Evolutionary conservation across 1,140 invertebrate genomes (phyloP), one percentile per base, ranked within the genome.

Genomic region (Halictus rubicundus): DNA sequence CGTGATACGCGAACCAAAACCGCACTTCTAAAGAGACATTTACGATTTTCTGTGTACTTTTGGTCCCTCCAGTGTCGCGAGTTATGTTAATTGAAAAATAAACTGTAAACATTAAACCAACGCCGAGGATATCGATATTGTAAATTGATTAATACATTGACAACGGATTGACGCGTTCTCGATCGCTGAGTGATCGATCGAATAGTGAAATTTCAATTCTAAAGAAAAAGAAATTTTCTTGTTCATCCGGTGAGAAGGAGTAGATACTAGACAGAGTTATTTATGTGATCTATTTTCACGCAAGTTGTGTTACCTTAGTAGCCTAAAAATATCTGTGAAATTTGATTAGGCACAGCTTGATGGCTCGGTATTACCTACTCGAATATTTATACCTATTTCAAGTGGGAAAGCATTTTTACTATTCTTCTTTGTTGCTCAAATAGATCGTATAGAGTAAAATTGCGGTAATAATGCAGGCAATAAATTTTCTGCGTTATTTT

Each of bases 251-350:
- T 21, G 57, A 76, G 78, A 42, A 61, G 42, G 32, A 68, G 72
- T 61, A 80, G 72, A 60, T 66, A 60, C 70, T 72, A 60, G 70
- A 73, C 77, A 37, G 77, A 72, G 72, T 80, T 80, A 80, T 81
- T 81, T 69, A 81, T 69, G 79, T 19, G 64, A 60, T 81, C 80
- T 81, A 83, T 83, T 83, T 83, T 83, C 78, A 83, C 73, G 49
- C 81, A 68, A 83, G 81, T 83, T 83, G 78, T 83, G 72, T 83
- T 83, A 83, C 81, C 81, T 80, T 80, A 83, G 78, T 83, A 68
- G 78, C 78, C 81, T 83, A 83, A 83, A 83, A 83, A 83, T 83
- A 83, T 83, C 81, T 54, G 81, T 83, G 81, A 83, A 83, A 83
- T 83, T 83, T 73, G 81, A 83, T 83, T 83, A 83, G 81, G 64